A percentile compares a stretch with the other conserved stretches of the same genome.
Evolutionary conservation across 2,113 vertebrate genomes (phyloP).

Genomic region (Oryzias melastigma): DNA sequence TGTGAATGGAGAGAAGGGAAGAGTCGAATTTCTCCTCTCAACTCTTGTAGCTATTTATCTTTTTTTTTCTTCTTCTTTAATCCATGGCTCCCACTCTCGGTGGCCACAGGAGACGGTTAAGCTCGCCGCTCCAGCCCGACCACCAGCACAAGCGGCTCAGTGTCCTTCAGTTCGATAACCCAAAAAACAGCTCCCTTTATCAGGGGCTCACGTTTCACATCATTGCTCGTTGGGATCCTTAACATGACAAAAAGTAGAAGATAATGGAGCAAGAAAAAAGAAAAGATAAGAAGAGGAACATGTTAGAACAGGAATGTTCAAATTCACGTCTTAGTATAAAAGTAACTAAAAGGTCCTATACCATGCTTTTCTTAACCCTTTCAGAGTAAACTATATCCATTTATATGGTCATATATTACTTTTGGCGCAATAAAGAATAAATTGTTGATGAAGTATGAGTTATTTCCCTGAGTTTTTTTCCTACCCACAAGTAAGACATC

Average conservation of each 20-base stretch:
- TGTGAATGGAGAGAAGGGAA: conserved; percentile 48
- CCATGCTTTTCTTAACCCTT: no score
- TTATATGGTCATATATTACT: no score
- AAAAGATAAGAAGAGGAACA: no score
- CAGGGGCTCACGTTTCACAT: conserved; percentile 48
- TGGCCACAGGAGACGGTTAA: conserved; percentile 3
- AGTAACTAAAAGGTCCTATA: no score
- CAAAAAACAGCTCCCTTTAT: conserved; percentile 48
- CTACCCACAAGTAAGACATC: no score
- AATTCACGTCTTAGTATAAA: no score
- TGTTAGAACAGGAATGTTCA: no score
- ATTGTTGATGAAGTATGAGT: no score
- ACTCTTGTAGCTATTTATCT: conserved; percentile 13
- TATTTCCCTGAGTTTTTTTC: no score
- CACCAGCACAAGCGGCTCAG: conserved; percentile 11
- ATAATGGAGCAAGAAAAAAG: no score
- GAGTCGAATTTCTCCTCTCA: conserved; percentile 48
- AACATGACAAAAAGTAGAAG: conserved; percentile 9
- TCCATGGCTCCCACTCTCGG: conserved; percentile 20
- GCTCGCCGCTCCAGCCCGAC: not conserved
- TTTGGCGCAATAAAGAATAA: no score
- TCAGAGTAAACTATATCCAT: no score
- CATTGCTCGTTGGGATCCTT: conserved; percentile 6
- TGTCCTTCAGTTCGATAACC: conserved; percentile 46
- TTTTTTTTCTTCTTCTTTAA: conserved; percentile 52